Percentiles rank a stretch among this genome's conserved stretches.
Evolutionary conservation across 2,888 invertebrate genomes (phyloP).

Genomic region (Xestia ashworthii): DNA sequence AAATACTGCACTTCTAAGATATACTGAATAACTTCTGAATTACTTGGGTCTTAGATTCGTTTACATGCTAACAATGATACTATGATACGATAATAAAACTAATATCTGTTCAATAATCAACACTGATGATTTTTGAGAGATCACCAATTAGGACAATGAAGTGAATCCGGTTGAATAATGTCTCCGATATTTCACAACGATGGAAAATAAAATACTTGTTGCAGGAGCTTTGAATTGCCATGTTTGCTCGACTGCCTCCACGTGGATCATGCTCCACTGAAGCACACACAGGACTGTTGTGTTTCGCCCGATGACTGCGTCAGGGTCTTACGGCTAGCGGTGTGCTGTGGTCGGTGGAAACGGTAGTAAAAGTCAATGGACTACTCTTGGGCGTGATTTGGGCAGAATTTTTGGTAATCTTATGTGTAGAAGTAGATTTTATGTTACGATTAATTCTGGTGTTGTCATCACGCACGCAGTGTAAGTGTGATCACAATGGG

Average conservation of each 20-base stretch:
- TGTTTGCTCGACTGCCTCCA: conserved; percentile 64
- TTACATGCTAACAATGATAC: too few relatives aligned
- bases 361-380: conserved; percentile 63
- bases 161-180: neutral
- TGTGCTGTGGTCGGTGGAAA: conserved; percentile 45
- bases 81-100: too few relatives aligned
- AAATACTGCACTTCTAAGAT: too few relatives aligned
- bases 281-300: conserved; percentile 67
- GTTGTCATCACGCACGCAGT: conserved; percentile 5
- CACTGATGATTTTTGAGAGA: too few relatives aligned
- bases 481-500: neutral
- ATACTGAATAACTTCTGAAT: neutral
- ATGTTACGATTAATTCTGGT: neutral
- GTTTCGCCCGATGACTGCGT: conserved; percentile 68
- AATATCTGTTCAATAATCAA: neutral
- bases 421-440: conserved; percentile 11
- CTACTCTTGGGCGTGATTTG: conserved; percentile 27
- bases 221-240: conserved; percentile 12
- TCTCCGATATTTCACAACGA: neutral
- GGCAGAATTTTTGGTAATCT: conserved; percentile 5
- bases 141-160: neutral
- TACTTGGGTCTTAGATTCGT: neutral
- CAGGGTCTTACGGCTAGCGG: conserved; percentile 52
- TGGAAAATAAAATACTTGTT: neutral
- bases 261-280: conserved; percentile 79